Percentiles rank a stretch among this genome's conserved stretches.
Conservation (phyloP, 2,113 vertebrate genomes). For the Oncorhynchus keta region DNA sequence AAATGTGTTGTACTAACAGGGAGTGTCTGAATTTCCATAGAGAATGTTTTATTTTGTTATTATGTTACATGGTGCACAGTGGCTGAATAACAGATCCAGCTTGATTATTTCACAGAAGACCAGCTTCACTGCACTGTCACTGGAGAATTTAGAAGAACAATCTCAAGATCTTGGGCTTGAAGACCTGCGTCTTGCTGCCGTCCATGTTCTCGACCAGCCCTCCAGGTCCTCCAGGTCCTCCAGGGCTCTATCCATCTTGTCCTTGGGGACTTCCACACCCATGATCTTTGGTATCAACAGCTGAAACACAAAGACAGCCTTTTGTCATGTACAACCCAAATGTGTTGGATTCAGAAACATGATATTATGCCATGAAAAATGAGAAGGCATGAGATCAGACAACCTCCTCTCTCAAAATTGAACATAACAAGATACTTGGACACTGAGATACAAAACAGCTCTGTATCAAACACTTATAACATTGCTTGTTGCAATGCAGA, state of each 20-base stretch:
- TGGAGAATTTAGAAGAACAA: slow-evolving; percentile 47
- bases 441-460: too few species aligned
- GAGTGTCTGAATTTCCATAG: background rate
- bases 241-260: slow-evolving; percentile 71
- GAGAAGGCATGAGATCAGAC: too few species aligned
- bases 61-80: too few species aligned
- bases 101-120: too few species aligned
- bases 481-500: too few species aligned
- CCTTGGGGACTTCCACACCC: slow-evolving; percentile 62
- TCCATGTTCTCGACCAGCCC: slow-evolving; percentile 28
- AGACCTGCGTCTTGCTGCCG: slow-evolving; percentile 51
- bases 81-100: too few species aligned
- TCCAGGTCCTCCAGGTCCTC: slow-evolving; percentile 78
- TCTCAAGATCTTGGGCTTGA: slow-evolving; percentile 62
- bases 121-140: background rate
- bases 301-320: slow-evolving; percentile 51
- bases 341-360: background rate
- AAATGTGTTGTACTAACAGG: too few species aligned
- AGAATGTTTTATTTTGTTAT: background rate
- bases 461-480: too few species aligned
- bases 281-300: slow-evolving; percentile 76
- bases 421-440: too few species aligned
- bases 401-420: too few species aligned
- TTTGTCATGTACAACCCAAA: background rate
- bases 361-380: too few species aligned